These are phyloP conservation scores for Acropora tenuis DNA, from an alignment of 64 coral and sea anemone genomes.

Conservation along the genomic window DNA sequence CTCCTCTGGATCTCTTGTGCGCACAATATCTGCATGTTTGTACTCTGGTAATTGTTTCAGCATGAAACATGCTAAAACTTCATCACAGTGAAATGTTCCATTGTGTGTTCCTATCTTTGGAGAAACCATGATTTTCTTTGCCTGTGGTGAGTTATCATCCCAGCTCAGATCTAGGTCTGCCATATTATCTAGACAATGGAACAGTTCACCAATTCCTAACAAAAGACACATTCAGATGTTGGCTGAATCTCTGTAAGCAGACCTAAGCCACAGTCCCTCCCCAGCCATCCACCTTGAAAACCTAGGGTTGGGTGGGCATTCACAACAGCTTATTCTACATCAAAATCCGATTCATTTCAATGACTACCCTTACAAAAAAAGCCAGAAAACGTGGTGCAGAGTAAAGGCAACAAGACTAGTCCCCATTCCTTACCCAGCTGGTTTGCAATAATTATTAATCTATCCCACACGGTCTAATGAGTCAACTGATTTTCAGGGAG, in stretches of 20 bases:
- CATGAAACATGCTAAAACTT: slow-evolving; percentile 93
- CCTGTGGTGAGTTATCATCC: slow-evolving; percentile 38
- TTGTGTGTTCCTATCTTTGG: slow-evolving; percentile 95
- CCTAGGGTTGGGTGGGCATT: too few relatives aligned
- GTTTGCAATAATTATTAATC: too few relatives aligned
- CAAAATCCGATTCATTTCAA: too few relatives aligned
- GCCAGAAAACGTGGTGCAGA: too few relatives aligned
- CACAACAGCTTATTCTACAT: too few relatives aligned
- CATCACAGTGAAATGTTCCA: slow-evolving; percentile 99
- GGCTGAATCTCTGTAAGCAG: background rate
- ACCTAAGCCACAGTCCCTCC: too few relatives aligned
- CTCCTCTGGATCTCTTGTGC: slow-evolving; percentile 78
- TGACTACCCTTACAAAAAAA: too few relatives aligned
- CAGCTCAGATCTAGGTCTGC: slow-evolving; percentile 45
- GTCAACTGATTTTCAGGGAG: too few relatives aligned
- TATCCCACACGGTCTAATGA: too few relatives aligned
- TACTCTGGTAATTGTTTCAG: slow-evolving; percentile 81
- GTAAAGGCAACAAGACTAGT: too few relatives aligned
- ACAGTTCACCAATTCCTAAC: background rate
- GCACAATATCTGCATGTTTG: slow-evolving; percentile 78
- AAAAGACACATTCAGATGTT: background rate
- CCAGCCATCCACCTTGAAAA: too few relatives aligned
- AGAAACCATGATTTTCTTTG: slow-evolving; percentile 58
- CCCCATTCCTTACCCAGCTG: too few relatives aligned
- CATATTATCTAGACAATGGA: slow-evolving; percentile 11